These are phyloP conservation scores for Drosophila koepferae DNA, from an alignment of 2,888 invertebrate genomes.

Conservation along the genomic window DNA sequence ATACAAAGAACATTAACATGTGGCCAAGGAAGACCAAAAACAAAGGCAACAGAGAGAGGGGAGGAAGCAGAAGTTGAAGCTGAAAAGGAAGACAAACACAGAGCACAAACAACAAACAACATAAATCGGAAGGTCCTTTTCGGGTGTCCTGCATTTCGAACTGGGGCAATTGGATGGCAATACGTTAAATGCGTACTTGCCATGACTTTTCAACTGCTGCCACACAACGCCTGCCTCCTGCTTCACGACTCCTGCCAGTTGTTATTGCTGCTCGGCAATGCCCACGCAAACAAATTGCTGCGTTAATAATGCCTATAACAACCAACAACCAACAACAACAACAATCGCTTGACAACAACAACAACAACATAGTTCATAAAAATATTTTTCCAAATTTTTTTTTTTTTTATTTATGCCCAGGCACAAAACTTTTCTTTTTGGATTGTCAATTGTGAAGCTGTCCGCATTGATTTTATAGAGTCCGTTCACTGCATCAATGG, in stretches of 20 bases:
- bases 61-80: not conserved
- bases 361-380: constrained; percentile 35
- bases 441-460: not conserved
- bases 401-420: constrained; percentile 25
- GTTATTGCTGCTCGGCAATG: constrained; percentile 40
- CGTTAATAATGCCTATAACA: constrained; percentile 73
- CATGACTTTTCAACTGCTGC: constrained; percentile 26
- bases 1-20: constrained; percentile 69
- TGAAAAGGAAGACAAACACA: constrained; percentile 6
- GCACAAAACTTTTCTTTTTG: constrained; percentile 25
- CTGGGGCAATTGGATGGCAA: constrained; percentile 46
- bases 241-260: not conserved
- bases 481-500: not conserved
- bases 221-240: too few relatives aligned
- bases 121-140: constrained; percentile 41
- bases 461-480: not conserved
- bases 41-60: not conserved
- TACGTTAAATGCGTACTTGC: constrained; percentile 52
- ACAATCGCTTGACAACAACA: constrained; percentile 8
- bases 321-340: constrained; percentile 30
- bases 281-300: constrained; percentile 65
- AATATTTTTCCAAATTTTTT: constrained; percentile 31
- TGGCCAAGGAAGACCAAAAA: constrained; percentile 47
- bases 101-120: constrained; percentile 54
- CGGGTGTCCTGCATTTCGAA: constrained; percentile 35